These are phyloP conservation scores for Drosophila mercatorum DNA, from an alignment of 2,888 invertebrate genomes.

Conservation along the genomic window DNA sequence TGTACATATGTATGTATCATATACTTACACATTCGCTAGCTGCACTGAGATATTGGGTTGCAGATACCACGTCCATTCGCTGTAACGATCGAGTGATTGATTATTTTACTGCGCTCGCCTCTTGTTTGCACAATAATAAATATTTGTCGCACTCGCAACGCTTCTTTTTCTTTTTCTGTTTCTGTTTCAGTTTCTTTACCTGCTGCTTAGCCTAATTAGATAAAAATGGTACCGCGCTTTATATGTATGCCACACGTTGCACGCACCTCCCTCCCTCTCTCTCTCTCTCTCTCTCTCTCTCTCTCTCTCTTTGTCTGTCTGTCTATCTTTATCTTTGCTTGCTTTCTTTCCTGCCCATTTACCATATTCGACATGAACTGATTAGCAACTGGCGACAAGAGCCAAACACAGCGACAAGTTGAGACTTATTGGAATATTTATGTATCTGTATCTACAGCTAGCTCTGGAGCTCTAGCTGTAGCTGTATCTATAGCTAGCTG, in stretches of 20 bases:
- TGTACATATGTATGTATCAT: background rate
- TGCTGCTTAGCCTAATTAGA: constrained; percentile 81
- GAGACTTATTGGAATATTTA: constrained; percentile 71
- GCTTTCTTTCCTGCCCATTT: constrained; percentile 63
- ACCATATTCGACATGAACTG: constrained; percentile 71
- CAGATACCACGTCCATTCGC: constrained; percentile 68
- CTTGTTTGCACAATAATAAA: constrained; percentile 67
- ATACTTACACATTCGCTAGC: constrained; percentile 11
- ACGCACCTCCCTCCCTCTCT: background rate
- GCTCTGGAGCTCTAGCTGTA: constrained; percentile 9
- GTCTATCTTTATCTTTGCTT: constrained; percentile 55
- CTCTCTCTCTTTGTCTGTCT: background rate
- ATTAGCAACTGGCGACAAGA: constrained; percentile 54
- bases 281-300: constrained; percentile 11
- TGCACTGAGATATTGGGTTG: constrained; percentile 20
- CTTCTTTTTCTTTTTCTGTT: constrained; percentile 27
- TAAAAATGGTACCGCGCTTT: constrained; percentile 68
- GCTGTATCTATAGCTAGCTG: constrained; percentile 8
- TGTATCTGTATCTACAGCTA: constrained; percentile 28
- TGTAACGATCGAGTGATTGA: constrained; percentile 78
- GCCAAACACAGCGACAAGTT: constrained; percentile 58
- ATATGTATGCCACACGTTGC: constrained; percentile 51
- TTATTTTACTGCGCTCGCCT: constrained; percentile 67
- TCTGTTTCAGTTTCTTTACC: constrained; percentile 3
- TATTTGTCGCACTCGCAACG: constrained; percentile 61